Conservation (phyloP, 2,888 invertebrate genomes). For the Xiphydria camelus region DNA sequence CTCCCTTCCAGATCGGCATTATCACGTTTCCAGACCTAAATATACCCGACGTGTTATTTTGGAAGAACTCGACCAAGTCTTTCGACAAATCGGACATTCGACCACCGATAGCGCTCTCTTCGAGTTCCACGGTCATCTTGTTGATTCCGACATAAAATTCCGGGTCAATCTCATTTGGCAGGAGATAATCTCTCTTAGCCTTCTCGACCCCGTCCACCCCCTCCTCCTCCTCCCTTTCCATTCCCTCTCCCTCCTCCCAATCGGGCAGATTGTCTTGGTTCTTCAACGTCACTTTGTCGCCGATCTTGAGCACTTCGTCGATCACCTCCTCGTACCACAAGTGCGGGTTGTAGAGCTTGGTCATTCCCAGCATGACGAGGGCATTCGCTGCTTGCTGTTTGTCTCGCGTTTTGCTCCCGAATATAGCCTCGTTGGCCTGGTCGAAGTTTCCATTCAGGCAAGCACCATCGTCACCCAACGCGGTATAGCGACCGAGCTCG, state of each 20-base stretch:
- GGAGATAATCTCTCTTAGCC: constrained; percentile 56
- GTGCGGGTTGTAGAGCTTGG: constrained; percentile 62
- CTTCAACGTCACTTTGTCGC: constrained; percentile 57
- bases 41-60: constrained; percentile 62
- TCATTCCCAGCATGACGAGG: constrained; percentile 64
- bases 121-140: constrained; percentile 55
- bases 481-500: constrained; percentile 54
- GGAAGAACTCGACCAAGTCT: constrained; percentile 64
- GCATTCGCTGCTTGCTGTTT: constrained; percentile 64
- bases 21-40: constrained; percentile 56
- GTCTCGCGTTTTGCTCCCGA: constrained; percentile 49
- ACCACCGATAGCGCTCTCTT: constrained; percentile 59
- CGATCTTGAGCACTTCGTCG: constrained; percentile 61
- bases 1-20: constrained; percentile 52
- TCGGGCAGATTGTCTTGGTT: constrained; percentile 62
- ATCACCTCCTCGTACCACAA: constrained; percentile 66
- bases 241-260: constrained; percentile 61
- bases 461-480: constrained; percentile 52
- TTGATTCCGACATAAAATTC: constrained; percentile 58
- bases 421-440: constrained; percentile 57
- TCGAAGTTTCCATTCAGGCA: constrained; percentile 41
- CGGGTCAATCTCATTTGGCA: constrained; percentile 52
- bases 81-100: constrained; percentile 51
- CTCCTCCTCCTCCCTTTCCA: too few species aligned
- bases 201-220: too few species aligned